Percentiles rank a stretch among this genome's conserved stretches.
Conservation (phyloP, 2,113 vertebrate species). For the Balaeniceps rex region DNA sequence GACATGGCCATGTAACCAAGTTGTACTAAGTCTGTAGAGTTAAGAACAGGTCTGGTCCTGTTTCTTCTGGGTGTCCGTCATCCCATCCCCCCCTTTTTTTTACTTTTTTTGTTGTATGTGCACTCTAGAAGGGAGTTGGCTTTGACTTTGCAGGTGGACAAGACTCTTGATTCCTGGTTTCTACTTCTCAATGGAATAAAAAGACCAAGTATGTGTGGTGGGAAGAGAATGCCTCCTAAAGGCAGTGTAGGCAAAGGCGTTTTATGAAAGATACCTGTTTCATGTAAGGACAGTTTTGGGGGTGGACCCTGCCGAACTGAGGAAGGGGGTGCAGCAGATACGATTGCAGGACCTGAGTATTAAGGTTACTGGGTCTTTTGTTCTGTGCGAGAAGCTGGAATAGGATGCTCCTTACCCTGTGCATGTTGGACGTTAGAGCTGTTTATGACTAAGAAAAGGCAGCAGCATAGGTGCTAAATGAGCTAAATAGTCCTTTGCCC, state of each 20-base stretch:
- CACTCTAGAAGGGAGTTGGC: not conserved
- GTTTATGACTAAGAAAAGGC: not conserved
- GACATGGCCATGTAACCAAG: not conserved
- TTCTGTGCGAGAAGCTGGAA: not conserved
- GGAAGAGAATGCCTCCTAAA: not conserved
- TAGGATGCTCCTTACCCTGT: not conserved
- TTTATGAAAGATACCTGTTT: not conserved
- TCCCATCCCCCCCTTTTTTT: rapidly evolving
- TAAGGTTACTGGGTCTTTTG: not conserved
- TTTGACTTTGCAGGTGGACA: not conserved
- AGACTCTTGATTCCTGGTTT: not conserved
- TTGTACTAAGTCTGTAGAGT: not conserved
- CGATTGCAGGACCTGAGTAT: rapidly evolving
- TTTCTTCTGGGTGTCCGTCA: not conserved
- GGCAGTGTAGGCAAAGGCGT: not conserved
- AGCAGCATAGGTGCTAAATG: not conserved
- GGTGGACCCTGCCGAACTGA: not conserved
- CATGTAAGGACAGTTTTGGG: not conserved
- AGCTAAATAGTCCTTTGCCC: not conserved
- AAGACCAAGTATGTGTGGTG: not conserved
- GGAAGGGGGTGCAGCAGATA: not conserved
- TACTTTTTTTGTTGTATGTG: not conserved
- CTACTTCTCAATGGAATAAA: not conserved
- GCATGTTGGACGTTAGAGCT: not conserved
- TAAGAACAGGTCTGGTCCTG: not conserved